Conservation (phyloP, 2,113 vertebrate species). For the Nycticorax nycticorax region DNA sequence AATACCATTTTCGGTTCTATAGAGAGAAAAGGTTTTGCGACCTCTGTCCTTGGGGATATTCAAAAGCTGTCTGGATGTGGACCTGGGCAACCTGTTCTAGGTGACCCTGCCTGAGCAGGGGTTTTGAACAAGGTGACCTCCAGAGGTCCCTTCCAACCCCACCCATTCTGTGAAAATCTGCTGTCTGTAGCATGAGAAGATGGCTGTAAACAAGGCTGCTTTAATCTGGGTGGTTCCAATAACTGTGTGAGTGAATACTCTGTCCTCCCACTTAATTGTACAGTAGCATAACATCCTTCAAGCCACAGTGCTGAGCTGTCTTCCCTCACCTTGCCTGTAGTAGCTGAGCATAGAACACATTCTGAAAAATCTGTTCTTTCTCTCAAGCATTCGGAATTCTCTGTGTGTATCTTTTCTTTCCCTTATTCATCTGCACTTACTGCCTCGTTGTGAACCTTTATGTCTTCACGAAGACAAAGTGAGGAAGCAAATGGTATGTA, state of each 20-base stretch:
- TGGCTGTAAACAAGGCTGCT: background rate
- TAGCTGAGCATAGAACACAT: background rate
- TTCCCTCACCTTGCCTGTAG: background rate
- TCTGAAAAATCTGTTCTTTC: background rate
- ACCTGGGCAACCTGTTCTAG: background rate
- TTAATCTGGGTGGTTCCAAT: background rate
- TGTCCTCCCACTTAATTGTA: background rate
- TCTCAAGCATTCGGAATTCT: background rate
- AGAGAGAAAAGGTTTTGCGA: background rate
- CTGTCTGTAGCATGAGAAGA: background rate
- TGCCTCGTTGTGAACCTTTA: background rate
- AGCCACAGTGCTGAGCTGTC: background rate
- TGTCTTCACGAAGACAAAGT: background rate
- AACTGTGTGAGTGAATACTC: background rate
- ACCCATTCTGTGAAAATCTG: background rate
- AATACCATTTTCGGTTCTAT: background rate
- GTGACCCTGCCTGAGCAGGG: background rate
- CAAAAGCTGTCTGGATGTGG: background rate
- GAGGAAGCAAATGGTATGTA: background rate
- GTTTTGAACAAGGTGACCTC: background rate
- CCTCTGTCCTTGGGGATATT: background rate
- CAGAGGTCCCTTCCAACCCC: background rate
- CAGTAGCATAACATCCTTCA: background rate
- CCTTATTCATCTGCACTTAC: background rate
- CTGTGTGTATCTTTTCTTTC: background rate